These are phyloP conservation scores for Hypolimnas misippus DNA, from an alignment of 2,888 invertebrate species.

Conservation along the genomic window DNA sequence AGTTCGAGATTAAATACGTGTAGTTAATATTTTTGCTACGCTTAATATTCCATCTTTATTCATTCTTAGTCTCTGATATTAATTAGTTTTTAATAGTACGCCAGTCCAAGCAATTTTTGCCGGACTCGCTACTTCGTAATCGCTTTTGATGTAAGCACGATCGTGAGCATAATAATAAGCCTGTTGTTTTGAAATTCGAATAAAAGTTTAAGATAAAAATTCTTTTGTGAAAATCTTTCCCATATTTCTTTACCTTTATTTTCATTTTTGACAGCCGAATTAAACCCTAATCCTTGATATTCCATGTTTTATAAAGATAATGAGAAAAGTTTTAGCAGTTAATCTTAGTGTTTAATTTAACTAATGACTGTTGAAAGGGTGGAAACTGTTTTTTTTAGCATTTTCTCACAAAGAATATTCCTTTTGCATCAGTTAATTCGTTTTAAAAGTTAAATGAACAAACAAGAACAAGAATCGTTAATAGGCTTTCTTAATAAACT, in stretches of 20 bases:
- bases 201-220: background rate
- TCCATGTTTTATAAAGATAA: constrained; percentile 21
- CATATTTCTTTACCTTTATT: background rate
- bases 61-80: too few species aligned
- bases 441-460: constrained; percentile 18
- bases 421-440: background rate
- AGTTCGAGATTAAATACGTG: too few species aligned
- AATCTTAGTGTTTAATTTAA: constrained; percentile 28
- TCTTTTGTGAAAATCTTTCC: background rate
- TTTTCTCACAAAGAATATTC: constrained; percentile 12
- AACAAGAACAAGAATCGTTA: constrained; percentile 6
- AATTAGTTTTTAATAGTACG: too few species aligned
- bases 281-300: constrained; percentile 14
- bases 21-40: too few species aligned
- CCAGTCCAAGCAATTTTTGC: too few species aligned
- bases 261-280: background rate
- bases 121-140: too few species aligned
- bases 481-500: constrained; percentile 2
- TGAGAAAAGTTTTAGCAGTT: constrained; percentile 22
- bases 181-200: background rate
- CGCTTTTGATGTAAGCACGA: too few species aligned
- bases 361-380: constrained; percentile 25
- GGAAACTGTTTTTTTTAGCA: background rate
- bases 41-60: too few species aligned
- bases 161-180: background rate